These are phyloP conservation scores for Drosophila ironensis DNA, from an alignment of 1,140 invertebrate species.

Conservation along the genomic window DNA sequence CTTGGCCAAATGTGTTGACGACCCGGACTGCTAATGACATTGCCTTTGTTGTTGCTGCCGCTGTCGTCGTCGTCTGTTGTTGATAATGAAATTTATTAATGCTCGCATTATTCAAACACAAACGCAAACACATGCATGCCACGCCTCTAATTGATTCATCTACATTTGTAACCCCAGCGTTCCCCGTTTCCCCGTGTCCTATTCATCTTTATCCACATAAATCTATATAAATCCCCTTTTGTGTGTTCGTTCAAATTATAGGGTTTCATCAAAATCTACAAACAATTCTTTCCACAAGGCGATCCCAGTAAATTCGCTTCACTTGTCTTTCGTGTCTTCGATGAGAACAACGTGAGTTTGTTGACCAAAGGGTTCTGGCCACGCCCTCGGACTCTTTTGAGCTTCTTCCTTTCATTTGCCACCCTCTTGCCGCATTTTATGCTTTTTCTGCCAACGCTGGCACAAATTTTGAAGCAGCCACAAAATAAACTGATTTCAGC, in stretches of 20 bases:
- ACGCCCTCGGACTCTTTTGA: slow-evolving; percentile 1
- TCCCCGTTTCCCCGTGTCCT: slow-evolving; percentile 1
- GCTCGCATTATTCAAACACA: slow-evolving; percentile 50
- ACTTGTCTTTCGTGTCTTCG: slow-evolving; percentile 98
- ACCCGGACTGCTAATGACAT: slow-evolving; percentile 39
- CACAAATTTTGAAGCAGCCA: slow-evolving; percentile 16
- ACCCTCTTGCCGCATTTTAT: too few relatives aligned
- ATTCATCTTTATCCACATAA: background rate
- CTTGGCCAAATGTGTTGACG: slow-evolving; percentile 43
- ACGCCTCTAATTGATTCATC: slow-evolving; percentile 44
- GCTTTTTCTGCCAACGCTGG: slow-evolving; percentile 7
- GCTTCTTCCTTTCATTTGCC: background rate
- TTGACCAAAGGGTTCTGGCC: slow-evolving; percentile 27
- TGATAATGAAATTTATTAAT: slow-evolving; percentile 76
- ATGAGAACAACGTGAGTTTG: slow-evolving; percentile 99
- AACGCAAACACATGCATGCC: slow-evolving; percentile 22
- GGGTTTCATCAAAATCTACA: slow-evolving; percentile 99
- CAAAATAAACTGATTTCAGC: slow-evolving; percentile 37
- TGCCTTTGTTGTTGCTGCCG: slow-evolving; percentile 6
- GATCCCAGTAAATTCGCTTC: slow-evolving; percentile 99
- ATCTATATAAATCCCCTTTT: background rate
- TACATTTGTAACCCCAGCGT: slow-evolving; percentile 13
- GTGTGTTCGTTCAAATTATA: too few relatives aligned
- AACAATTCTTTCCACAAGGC: slow-evolving; percentile 99
- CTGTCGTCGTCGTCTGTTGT: slow-evolving; percentile 46